phyloP scores from a whole-genome alignment of 2,797 vertebrate genomes.

The Petrocephalus schoutedeni region DNA sequence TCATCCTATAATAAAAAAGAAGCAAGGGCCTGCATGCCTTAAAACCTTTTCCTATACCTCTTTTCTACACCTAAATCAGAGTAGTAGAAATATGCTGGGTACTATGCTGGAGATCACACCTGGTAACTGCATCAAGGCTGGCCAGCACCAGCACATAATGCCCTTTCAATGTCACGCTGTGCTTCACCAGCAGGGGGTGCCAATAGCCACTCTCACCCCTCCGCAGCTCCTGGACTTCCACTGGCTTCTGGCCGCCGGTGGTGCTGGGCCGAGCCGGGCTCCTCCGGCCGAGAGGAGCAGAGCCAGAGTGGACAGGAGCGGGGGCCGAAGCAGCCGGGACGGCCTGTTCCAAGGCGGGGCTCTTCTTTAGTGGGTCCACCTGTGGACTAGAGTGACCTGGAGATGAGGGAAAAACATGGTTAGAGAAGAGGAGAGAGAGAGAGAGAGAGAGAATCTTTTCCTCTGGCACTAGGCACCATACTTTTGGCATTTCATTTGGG shows the following conservation, averaged over 20 bases:
- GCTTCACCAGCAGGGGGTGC: not conserved
- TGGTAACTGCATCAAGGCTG: not conserved
- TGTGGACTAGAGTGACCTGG: conserved; percentile 75
- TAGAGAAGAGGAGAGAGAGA: not conserved
- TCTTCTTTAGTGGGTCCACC: conserved; percentile 73
- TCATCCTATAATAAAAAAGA: not conserved
- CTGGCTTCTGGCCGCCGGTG: conserved; percentile 68
- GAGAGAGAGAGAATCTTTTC: not conserved
- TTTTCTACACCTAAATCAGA: not conserved
- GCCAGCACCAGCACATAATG: not conserved
- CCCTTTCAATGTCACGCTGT: not conserved
- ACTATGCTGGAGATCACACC: not conserved
- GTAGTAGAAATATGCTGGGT: not conserved
- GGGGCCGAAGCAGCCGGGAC: conserved; percentile 62
- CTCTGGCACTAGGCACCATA: not conserved
- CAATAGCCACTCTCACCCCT: conserved; percentile 61
- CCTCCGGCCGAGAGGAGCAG: conserved; percentile 70
- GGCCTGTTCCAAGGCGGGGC: conserved; percentile 69
- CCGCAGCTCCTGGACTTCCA: conserved; percentile 80
- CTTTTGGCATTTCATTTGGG: not conserved
- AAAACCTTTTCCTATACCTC: not conserved
- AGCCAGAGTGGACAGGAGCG: conserved; percentile 53
- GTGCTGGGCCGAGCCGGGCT: conserved; percentile 67
- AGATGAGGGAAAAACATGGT: conserved; percentile 19
- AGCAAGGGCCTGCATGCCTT: not conserved